Conservation (phyloP, 2,797 vertebrate genomes). For the Trachops cirrhosus region DNA sequence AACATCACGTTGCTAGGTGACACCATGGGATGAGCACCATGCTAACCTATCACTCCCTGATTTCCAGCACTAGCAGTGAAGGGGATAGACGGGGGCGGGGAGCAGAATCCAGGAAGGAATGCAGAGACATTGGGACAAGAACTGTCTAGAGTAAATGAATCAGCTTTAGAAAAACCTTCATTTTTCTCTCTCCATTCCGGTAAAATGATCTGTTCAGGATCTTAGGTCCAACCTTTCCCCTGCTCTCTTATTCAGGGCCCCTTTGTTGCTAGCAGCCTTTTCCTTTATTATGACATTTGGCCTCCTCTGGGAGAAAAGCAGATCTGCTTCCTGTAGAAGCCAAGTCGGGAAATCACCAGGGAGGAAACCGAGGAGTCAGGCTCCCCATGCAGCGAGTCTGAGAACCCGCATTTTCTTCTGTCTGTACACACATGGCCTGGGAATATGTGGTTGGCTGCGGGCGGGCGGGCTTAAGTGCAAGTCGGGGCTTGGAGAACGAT, state of each 20-base stretch:
- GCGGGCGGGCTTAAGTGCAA: neutral
- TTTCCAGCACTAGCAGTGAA: conserved; percentile 75
- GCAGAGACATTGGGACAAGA: conserved; percentile 46
- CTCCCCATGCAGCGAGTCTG: neutral
- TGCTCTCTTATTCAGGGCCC: conserved; percentile 24
- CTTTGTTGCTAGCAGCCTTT: conserved; percentile 57
- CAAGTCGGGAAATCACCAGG: conserved; percentile 70
- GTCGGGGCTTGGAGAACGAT: rapidly evolving
- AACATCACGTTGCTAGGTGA: conserved; percentile 84
- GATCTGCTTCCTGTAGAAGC: conserved; percentile 75
- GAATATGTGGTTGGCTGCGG: neutral
- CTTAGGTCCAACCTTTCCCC: conserved; percentile 39
- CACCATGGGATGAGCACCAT: conserved; percentile 68
- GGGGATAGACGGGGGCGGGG: conserved; percentile 26
- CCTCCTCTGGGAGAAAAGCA: conserved; percentile 72
- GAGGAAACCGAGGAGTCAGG: conserved; percentile 67
- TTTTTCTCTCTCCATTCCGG: neutral
- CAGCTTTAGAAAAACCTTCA: conserved; percentile 2
- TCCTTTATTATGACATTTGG: conserved; percentile 67
- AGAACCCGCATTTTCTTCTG: conserved; percentile 51
- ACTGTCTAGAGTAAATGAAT: neutral
- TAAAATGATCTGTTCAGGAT: conserved; percentile 43
- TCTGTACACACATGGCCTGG: neutral
- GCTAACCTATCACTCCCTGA: conserved; percentile 77
- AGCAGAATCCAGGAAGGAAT: conserved; percentile 52